Base-by-base conservation (phyloP, 2,113 vertebrate genomes). In the Psittacara wagleri region DNA sequence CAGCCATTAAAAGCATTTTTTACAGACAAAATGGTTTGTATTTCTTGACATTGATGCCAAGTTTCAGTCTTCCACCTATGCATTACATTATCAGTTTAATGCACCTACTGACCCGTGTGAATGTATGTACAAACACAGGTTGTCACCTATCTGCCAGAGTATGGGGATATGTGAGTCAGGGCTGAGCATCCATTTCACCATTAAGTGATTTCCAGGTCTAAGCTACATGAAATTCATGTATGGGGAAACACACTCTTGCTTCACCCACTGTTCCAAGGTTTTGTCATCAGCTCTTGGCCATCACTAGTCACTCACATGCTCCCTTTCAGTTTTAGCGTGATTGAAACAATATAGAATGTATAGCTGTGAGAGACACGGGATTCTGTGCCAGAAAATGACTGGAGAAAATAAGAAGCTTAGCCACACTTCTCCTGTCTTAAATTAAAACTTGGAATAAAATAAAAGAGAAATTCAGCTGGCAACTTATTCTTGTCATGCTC, bases 391-490 rank as follows among this genome's bases (percentile, higher is more conserved):
- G 82, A 87, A 86, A 86, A 80, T 62, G 95, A 96, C 51, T 93
- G 95, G 86, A 81, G 74, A 92, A 90, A 96, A 55, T 43, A 94
- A 96, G 81, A 67, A 97, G 96, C 93, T 95, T 87, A 70, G 92
- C 75, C 94, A 93, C 95, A 89, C 94, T 97, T 96, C 97, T 81
- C 82, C 96, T 97, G 88, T 31, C 91, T 97, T 84, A 86, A 80
- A 93, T 97, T 95, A 97, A 95, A 95, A 55, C 72, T 95, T 97
- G 96, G 97, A 96, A 74, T 70, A n/a, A 77, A 94, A 96, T 96
- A 35, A 97, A 97, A 97, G 94, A 41, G 84, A 78, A 94, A 91
- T 68, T 87, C 86, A 76, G 79, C 73, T 93, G 90, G 81, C 86
- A 90, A 10, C 55, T 68, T 59, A 48, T 66, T 86, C 76, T 57